These are phyloP conservation scores for Drosophila paranaensis DNA, from an alignment of 2,888 invertebrate species.

Conservation along the genomic window DNA sequence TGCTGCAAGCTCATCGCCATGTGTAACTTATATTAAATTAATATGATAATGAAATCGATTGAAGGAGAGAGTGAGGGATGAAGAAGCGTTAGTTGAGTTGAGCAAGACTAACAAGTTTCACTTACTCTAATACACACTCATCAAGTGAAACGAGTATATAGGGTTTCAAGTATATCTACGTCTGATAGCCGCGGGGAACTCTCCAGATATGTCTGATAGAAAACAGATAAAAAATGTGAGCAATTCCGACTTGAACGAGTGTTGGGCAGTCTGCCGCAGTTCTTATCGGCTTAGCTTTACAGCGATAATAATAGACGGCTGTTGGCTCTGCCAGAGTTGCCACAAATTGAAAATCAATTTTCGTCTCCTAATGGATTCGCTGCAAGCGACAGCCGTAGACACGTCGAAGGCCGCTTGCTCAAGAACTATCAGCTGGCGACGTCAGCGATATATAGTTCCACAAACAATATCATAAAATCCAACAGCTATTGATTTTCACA, in stretches of 20 bases:
- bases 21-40: not conserved
- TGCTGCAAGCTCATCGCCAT: too few species aligned
- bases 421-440: conserved; percentile 27
- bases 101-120: too few species aligned
- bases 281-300: not conserved
- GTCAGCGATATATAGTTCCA: conserved; percentile 44
- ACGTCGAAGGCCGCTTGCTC: conserved; percentile 19
- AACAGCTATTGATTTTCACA: conserved; percentile 48
- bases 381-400: conserved; percentile 31
- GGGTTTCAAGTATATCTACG: too few species aligned
- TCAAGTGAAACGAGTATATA: too few species aligned
- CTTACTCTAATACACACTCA: too few species aligned
- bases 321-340: not conserved
- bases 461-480: conserved; percentile 27
- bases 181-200: not conserved
- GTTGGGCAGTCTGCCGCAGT: not conserved
- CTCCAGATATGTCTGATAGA: not conserved
- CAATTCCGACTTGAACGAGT: not conserved
- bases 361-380: conserved; percentile 39
- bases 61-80: not conserved
- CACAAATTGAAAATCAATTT: conserved; percentile 16
- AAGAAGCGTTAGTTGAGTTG: not conserved
- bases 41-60: not conserved
- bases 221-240: not conserved
- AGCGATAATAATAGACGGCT: not conserved